Conservation (phyloP, 2,888 invertebrate species). For the Nomada hirtipes region DNA sequence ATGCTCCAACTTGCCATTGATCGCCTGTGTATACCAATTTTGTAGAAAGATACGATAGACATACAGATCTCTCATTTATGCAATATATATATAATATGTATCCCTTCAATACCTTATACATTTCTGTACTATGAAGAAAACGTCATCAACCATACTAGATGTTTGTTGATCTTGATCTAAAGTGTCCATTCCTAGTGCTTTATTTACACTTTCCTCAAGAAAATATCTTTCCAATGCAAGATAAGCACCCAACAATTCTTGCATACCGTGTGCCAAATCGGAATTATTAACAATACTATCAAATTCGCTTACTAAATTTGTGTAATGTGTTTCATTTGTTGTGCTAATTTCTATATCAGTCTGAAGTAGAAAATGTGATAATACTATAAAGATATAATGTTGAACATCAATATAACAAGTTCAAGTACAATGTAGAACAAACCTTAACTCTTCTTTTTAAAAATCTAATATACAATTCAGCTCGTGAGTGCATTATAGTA, state of each 20-base stretch:
- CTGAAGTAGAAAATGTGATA: conserved; percentile 79
- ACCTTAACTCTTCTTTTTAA: conserved; percentile 91
- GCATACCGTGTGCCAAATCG: conserved; percentile 91
- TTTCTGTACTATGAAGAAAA: conserved; percentile 98
- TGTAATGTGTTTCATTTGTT: conserved; percentile 85
- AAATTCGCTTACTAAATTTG: conserved; percentile 85
- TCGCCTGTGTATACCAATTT: conserved; percentile 87
- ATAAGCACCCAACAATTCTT: conserved; percentile 94
- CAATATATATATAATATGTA: not conserved
- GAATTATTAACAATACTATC: conserved; percentile 90
- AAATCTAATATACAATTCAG: conserved; percentile 96
- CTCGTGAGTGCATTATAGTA: conserved; percentile 94
- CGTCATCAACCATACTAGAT: conserved; percentile 98
- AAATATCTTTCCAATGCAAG: conserved; percentile 97
- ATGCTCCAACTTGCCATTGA: conserved; percentile 96
- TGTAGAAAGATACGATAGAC: no score
- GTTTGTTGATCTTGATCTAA: conserved; percentile 90
- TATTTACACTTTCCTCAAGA: conserved; percentile 96
- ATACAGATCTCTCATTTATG: not conserved
- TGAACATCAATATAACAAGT: not conserved
- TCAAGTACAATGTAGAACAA: conserved; percentile 62
- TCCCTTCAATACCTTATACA: conserved; percentile 89
- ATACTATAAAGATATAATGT: not conserved
- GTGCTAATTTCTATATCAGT: conserved; percentile 88
- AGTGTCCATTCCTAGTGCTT: conserved; percentile 93